Evolutionary conservation across 1,140 invertebrate species (phyloP).

Genomic region (Drosophila repleta): DNA sequence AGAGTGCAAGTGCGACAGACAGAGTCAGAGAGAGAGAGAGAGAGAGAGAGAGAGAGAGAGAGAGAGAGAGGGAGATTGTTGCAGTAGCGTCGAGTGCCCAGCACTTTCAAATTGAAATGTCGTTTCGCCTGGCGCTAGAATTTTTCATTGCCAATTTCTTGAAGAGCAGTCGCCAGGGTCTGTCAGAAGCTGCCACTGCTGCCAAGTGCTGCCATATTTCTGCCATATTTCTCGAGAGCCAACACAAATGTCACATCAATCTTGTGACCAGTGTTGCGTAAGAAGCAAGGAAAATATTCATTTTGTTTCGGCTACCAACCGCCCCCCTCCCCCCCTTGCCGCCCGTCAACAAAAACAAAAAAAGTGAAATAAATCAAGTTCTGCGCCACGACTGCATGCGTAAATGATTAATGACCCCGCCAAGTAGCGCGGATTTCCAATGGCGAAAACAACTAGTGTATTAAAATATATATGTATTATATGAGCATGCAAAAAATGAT

Average conservation of each 20-base stretch:
- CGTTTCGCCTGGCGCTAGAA: slow-evolving; percentile 77
- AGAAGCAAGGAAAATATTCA: slow-evolving; percentile 78
- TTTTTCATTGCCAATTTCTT: slow-evolving; percentile 79
- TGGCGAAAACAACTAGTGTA: slow-evolving; percentile 30
- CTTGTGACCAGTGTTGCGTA: slow-evolving; percentile 78
- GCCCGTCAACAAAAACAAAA: neutral
- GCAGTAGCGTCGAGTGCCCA: slow-evolving; percentile 21
- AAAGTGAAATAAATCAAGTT: slow-evolving; percentile 61
- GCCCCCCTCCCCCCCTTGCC: no score
- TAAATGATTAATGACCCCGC: slow-evolving; percentile 69
- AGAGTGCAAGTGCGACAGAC: slow-evolving; percentile 30
- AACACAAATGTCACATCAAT: slow-evolving; percentile 81
- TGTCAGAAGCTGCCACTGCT: slow-evolving; percentile 23
- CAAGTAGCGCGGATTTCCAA: slow-evolving; percentile 68
- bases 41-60: neutral
- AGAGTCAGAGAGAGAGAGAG: neutral
- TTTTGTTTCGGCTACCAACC: slow-evolving; percentile 49
- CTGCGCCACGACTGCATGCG: slow-evolving; percentile 41
- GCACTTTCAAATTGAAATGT: slow-evolving; percentile 81
- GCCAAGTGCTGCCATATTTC: slow-evolving; percentile 75
- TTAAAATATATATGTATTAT: neutral
- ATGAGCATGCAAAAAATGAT: neutral
- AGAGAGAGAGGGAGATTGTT: neutral
- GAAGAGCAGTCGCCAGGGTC: slow-evolving; percentile 5
- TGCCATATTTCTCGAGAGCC: slow-evolving; percentile 65